A percentile compares a stretch with the other conserved stretches of the same genome.
Conservation (phyloP, 2,113 vertebrate species). For the Rhadina sibilatrix region DNA sequence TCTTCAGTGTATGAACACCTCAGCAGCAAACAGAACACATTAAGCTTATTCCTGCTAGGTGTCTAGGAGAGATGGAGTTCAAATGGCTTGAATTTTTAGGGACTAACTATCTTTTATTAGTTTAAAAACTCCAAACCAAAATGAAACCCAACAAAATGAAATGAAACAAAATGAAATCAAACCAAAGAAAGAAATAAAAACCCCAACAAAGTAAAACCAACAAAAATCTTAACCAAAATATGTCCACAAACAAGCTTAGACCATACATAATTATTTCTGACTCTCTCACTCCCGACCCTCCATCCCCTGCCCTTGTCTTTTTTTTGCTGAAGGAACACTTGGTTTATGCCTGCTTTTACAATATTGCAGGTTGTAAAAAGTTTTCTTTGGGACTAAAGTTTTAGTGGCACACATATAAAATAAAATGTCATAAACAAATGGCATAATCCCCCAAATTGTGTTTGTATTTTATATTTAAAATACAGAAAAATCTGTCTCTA, state of each 20-base stretch:
- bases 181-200: neutral
- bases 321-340: neutral
- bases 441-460: neutral
- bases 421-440: constrained; percentile 73
- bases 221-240: neutral
- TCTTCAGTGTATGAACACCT: neutral
- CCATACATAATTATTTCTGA: neutral
- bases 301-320: accelerated
- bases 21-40: neutral
- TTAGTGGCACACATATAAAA: constrained; percentile 67
- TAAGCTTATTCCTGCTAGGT: neutral
- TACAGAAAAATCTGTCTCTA: constrained; percentile 66
- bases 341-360: constrained; percentile 72
- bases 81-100: neutral
- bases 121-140: neutral
- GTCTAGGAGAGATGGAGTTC: neutral
- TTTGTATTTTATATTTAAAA: constrained; percentile 69
- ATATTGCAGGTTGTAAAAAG: constrained; percentile 62
- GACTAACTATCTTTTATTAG: neutral
- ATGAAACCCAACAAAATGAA: neutral
- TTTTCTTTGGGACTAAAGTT: constrained; percentile 10
- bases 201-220: neutral
- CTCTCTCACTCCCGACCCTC: accelerated
- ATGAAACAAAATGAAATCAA: neutral
- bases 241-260: neutral